phyloP scores from a whole-genome alignment of 2,888 invertebrate genomes.

The Salticus scenicus region DNA sequence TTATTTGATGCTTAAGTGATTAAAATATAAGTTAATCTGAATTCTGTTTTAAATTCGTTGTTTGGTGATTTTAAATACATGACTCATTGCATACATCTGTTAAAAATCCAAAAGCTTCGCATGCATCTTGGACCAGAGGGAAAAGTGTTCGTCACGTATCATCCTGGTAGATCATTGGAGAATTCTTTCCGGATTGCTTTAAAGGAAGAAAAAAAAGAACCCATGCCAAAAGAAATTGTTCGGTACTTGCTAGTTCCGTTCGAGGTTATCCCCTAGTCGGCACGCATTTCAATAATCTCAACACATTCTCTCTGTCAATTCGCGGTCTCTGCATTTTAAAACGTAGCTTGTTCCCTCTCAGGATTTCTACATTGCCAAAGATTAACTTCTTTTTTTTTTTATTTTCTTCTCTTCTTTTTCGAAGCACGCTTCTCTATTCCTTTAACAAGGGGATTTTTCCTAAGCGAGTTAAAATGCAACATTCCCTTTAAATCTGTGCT shows the following conservation, averaged over 20 bases:
- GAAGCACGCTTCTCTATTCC: conserved; percentile 22
- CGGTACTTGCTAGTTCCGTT: conserved; percentile 50
- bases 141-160: conserved; percentile 60
- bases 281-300: conserved; percentile 68
- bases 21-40: too few species aligned
- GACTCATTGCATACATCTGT: too few species aligned
- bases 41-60: too few species aligned
- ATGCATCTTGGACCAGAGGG: too few species aligned
- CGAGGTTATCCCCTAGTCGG: conserved; percentile 46
- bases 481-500: conserved; percentile 43
- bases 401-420: not conserved
- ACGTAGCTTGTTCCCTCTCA: conserved; percentile 37
- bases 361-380: conserved; percentile 33
- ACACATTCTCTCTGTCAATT: conserved; percentile 64
- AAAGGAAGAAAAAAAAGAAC: conserved; percentile 28
- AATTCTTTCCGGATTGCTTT: conserved; percentile 54
- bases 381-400: conserved; percentile 27
- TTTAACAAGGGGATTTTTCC: conserved; percentile 63
- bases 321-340: conserved; percentile 62
- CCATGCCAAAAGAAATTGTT: conserved; percentile 44
- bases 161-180: conserved; percentile 63
- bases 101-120: too few species aligned
- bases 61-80: too few species aligned
- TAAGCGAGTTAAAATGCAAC: conserved; percentile 52
- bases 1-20: too few species aligned